Conservation (phyloP, 1,140 invertebrate species). For the Theocolax elegans region DNA sequence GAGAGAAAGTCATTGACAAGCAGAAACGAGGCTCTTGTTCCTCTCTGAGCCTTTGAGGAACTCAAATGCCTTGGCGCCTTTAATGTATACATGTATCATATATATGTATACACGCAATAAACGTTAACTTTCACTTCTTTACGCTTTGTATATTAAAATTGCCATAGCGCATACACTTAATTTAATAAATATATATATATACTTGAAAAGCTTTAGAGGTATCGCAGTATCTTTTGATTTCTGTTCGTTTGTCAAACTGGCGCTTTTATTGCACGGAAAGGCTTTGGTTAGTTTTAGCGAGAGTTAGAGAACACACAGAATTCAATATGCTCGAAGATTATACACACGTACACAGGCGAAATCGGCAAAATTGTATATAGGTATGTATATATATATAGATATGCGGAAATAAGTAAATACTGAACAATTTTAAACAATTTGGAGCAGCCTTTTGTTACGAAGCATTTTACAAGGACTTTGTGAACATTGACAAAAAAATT, state of each 20-base stretch:
- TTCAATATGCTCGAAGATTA: conserved; percentile 50
- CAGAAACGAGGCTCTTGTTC: conserved; percentile 43
- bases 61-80: conserved; percentile 30
- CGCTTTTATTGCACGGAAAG: conserved; percentile 44
- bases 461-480: conserved; percentile 16
- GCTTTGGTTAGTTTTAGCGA: conserved; percentile 45
- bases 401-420: background rate
- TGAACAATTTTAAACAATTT: conserved; percentile 7
- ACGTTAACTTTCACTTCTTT: conserved; percentile 15
- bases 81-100: conserved; percentile 13
- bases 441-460: conserved; percentile 25
- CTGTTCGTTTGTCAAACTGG: conserved; percentile 30
- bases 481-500: conserved; percentile 24
- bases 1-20: too few relatives aligned
- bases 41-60: conserved; percentile 37
- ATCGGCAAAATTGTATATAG: conserved; percentile 38
- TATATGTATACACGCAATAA: conserved; percentile 6
- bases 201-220: conserved; percentile 38
- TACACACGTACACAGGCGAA: conserved; percentile 53
- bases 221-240: conserved; percentile 11
- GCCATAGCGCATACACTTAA: conserved; percentile 45
- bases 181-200: conserved; percentile 47
- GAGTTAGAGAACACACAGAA: conserved; percentile 49
- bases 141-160: conserved; percentile 19
- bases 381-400: conserved; percentile 2